phyloP scores from a whole-genome alignment of 2,888 invertebrate genomes.

The Zygogramma bicolorata region DNA sequence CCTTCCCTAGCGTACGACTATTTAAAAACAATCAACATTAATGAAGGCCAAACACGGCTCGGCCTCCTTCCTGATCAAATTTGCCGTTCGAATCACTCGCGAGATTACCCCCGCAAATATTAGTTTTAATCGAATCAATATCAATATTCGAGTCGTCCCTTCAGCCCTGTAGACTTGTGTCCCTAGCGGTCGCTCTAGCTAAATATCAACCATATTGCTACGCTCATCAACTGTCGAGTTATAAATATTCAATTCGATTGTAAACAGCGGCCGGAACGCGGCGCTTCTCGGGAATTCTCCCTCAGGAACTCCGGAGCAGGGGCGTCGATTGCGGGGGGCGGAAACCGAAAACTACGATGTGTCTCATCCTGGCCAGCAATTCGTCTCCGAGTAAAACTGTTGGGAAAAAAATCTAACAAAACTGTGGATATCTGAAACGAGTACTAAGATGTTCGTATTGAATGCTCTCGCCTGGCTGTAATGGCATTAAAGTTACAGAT shows the following conservation, averaged over 20 bases:
- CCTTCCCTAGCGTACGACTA: constrained; percentile 28
- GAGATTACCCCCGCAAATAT: constrained; percentile 68
- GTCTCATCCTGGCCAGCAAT: too few relatives aligned
- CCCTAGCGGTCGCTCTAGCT: constrained; percentile 61
- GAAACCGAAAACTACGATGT: too few relatives aligned
- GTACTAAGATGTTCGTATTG: too few relatives aligned
- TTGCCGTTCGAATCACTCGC: constrained; percentile 66
- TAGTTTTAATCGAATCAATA: constrained; percentile 68
- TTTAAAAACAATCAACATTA: constrained; percentile 51
- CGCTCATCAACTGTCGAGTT: constrained; percentile 68
- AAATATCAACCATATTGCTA: constrained; percentile 68
- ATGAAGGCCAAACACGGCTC: constrained; percentile 41
- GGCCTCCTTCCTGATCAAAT: constrained; percentile 61
- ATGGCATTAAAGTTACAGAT: too few relatives aligned
- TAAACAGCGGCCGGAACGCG: constrained; percentile 60
- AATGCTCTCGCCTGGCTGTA: too few relatives aligned
- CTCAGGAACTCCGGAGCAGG: constrained; percentile 12
- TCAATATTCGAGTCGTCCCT: constrained; percentile 31
- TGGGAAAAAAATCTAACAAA: too few relatives aligned
- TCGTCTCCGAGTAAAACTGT: too few relatives aligned
- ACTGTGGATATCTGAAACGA: too few relatives aligned
- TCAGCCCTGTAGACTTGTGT: too few relatives aligned
- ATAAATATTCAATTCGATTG: constrained; percentile 68
- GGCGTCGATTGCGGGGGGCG: too few relatives aligned
- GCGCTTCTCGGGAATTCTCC: constrained; percentile 22